Evolutionary conservation across 2,113 vertebrate species (phyloP).

Genomic region (Tyrannus savana): DNA sequence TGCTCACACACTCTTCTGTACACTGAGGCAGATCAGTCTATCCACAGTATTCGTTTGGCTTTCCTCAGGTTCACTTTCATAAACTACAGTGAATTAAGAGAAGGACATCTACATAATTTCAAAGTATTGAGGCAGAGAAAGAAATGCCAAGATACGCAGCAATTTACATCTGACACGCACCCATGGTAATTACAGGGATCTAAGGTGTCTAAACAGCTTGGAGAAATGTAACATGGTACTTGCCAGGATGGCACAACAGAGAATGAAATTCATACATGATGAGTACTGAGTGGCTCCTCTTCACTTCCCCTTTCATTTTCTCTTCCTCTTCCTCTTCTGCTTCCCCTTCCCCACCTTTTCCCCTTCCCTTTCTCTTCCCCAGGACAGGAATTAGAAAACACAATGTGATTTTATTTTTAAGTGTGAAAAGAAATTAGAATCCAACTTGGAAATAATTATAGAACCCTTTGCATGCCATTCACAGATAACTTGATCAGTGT

Average conservation of each 20-base stretch:
- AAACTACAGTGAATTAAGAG: background rate
- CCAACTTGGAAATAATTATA: background rate
- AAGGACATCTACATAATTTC: background rate
- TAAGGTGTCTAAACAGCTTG: background rate
- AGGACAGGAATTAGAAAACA: background rate
- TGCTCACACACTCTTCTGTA: background rate
- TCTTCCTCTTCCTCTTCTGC: fast-evolving
- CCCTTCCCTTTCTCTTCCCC: no score
- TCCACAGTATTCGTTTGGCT: background rate
- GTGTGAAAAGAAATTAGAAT: background rate
- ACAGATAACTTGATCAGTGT: background rate
- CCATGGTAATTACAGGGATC: background rate
- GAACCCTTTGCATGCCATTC: background rate
- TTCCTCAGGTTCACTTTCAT: background rate
- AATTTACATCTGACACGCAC: background rate
- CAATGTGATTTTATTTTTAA: background rate
- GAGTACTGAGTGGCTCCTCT: background rate
- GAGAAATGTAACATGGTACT: background rate
- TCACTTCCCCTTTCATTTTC: background rate
- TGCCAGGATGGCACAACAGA: background rate
- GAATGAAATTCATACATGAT: background rate
- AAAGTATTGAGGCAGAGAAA: background rate
- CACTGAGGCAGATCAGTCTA: background rate
- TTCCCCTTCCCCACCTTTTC: background rate
- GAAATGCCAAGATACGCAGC: background rate